phyloP scores from a whole-genome alignment of 2,113 vertebrate genomes.

The Lagenorhynchus albirostris region DNA sequence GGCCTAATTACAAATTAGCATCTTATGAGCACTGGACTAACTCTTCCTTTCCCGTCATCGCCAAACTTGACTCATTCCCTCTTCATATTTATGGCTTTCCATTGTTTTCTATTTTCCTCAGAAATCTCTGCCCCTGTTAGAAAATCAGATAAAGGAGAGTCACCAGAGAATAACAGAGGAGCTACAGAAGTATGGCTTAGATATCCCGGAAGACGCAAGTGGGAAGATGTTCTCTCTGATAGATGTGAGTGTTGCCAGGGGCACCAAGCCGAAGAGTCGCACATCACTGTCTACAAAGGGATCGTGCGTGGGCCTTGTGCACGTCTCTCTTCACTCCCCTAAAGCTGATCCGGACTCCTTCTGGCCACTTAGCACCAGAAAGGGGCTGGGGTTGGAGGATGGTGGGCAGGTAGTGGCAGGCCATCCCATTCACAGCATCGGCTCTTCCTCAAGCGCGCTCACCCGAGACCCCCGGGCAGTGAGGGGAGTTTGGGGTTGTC shows the following conservation, averaged over 20 bases:
- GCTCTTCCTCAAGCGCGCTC: not conserved
- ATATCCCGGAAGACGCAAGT: not conserved
- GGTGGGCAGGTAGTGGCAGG: not conserved
- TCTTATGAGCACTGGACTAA: accelerated
- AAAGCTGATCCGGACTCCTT: accelerated
- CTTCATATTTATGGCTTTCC: accelerated
- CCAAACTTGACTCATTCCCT: accelerated
- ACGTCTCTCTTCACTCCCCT: too few species aligned
- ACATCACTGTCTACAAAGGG: accelerated
- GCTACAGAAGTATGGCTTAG: slow-evolving; percentile 42
- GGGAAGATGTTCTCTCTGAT: slow-evolving; percentile 75
- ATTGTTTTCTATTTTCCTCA: slow-evolving; percentile 13
- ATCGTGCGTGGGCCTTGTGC: accelerated
- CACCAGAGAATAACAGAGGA: slow-evolving; percentile 57
- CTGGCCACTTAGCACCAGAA: accelerated
- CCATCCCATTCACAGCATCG: not conserved
- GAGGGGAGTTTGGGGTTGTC: not conserved
- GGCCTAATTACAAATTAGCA: not conserved
- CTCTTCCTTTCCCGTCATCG: not conserved
- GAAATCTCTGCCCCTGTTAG: slow-evolving; percentile 78
- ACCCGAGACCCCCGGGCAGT: not conserved
- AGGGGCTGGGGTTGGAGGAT: accelerated
- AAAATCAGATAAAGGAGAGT: slow-evolving; percentile 65
- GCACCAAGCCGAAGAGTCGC: accelerated
- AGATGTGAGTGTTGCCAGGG: slow-evolving; percentile 60